A percentile compares a stretch with the other conserved stretches of the same genome.
phyloP scores from a whole-genome alignment of 2,888 invertebrate species.

The Netelia melanura region DNA sequence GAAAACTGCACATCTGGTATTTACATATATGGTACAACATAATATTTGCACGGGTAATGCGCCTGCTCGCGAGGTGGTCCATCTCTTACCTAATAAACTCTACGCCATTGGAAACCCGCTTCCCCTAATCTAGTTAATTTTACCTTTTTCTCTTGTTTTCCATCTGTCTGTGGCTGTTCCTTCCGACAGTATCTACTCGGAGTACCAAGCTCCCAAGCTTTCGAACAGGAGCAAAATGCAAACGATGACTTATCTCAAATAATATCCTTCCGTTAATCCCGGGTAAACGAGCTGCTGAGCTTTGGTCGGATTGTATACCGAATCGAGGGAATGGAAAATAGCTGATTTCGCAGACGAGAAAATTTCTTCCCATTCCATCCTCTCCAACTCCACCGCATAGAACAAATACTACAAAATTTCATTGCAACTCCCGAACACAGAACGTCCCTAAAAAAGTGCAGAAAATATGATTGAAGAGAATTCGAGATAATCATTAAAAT shows the following conservation, averaged over 20 bases:
- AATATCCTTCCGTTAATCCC: slow-evolving; percentile 62
- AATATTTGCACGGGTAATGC: slow-evolving; percentile 67
- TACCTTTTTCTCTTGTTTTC: slow-evolving; percentile 1
- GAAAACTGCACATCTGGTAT: slow-evolving; percentile 72
- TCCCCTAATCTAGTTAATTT: slow-evolving; percentile 49
- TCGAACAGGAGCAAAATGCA: slow-evolving; percentile 42
- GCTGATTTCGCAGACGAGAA: slow-evolving; percentile 39
- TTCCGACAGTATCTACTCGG: neutral
- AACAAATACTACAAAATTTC: neutral
- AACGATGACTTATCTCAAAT: slow-evolving; percentile 59
- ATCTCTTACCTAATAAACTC: neutral
- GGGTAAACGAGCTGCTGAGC: slow-evolving; percentile 58
- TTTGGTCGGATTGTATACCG: slow-evolving; percentile 44
- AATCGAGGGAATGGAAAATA: slow-evolving; percentile 43
- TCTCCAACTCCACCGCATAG: neutral
- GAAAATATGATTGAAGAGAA: neutral
- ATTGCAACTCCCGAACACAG: neutral
- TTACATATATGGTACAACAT: slow-evolving; percentile 67
- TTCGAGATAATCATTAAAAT: neutral
- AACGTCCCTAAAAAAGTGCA: neutral
- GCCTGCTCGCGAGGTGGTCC: slow-evolving; percentile 37
- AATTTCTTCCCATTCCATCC: slow-evolving; percentile 11
- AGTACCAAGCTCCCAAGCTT: slow-evolving; percentile 10
- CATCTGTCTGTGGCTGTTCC: slow-evolving; percentile 1
- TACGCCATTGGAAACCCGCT: neutral